phyloP scores from a whole-genome alignment of 53 echinoderm and acorn worm species.

The Temnopleurus reevesii region DNA sequence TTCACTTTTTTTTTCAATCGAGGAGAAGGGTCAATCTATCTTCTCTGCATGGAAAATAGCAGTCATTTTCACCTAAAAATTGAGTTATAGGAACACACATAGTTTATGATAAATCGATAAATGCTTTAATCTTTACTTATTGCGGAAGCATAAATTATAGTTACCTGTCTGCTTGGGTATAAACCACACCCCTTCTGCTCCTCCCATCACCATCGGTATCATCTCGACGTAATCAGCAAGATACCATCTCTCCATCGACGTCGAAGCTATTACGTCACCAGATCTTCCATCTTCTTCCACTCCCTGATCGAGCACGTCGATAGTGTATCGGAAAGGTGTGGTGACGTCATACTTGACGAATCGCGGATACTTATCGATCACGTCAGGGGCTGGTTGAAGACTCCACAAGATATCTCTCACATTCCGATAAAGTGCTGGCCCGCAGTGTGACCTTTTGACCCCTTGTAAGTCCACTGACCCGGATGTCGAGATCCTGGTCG shows the following conservation, averaged over 20 bases:
- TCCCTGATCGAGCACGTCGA: background rate
- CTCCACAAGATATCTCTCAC: slow-evolving; percentile 17
- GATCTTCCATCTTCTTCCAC: background rate
- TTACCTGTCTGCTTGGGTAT: background rate
- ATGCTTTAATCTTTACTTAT: too few relatives aligned
- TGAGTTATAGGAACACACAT: too few relatives aligned
- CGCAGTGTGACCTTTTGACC: background rate
- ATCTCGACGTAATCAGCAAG: slow-evolving; percentile 22
- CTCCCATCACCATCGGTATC: background rate
- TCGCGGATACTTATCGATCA: background rate
- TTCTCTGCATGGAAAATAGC: too few relatives aligned
- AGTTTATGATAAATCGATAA: too few relatives aligned
- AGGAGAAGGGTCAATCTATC: too few relatives aligned
- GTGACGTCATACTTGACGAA: slow-evolving; percentile 5
- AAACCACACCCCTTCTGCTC: slow-evolving; percentile 9
- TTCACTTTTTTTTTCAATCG: too few relatives aligned
- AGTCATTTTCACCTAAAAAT: too few relatives aligned
- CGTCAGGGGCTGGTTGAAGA: background rate
- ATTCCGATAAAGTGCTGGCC: background rate
- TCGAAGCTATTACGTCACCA: background rate
- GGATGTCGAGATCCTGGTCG: background rate
- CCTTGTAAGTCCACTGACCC: background rate
- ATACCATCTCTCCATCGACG: slow-evolving; percentile 8
- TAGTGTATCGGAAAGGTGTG: background rate
- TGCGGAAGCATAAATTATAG: too few relatives aligned